These are phyloP conservation scores for Fundulus diaphanus DNA, from an alignment of 2,797 vertebrate genomes.

Conservation along the genomic window DNA sequence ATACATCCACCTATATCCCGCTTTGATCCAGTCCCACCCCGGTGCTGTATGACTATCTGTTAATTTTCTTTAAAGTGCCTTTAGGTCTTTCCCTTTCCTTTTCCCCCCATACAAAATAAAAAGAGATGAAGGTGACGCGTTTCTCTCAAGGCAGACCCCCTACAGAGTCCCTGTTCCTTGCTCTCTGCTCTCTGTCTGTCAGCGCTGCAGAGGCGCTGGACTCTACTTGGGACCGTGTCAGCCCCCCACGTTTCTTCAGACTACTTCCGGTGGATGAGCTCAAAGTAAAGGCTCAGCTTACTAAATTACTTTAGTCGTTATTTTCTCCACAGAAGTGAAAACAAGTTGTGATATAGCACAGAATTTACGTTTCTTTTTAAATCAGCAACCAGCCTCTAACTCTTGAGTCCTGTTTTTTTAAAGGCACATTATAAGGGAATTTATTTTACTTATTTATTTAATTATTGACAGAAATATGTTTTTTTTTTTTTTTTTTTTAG, in stretches of 20 bases:
- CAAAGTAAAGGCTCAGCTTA: constrained; percentile 43
- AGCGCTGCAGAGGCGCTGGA: constrained; percentile 55
- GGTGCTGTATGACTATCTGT: constrained; percentile 7
- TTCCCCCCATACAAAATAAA: not conserved
- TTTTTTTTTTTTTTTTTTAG: too few species aligned
- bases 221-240: constrained; percentile 65
- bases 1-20: constrained; percentile 39
- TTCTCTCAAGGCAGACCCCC: not conserved
- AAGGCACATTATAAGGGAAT: too few species aligned
- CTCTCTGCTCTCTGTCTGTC: constrained; percentile 25
- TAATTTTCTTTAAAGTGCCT: constrained; percentile 6
- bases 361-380: too few species aligned
- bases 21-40: constrained; percentile 40
- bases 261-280: constrained; percentile 31
- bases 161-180: constrained; percentile 36
- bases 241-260: rapidly evolving
- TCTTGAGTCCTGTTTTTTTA: too few species aligned
- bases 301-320: too few species aligned
- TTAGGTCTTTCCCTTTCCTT: not conserved
- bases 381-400: too few species aligned
- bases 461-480: too few species aligned
- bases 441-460: too few species aligned
- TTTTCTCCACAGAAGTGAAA: too few species aligned
- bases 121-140: constrained; percentile 19
- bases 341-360: too few species aligned